Evolutionary conservation across 2,888 invertebrate species (phyloP).

Genomic region (Luperina nickerlii): DNA sequence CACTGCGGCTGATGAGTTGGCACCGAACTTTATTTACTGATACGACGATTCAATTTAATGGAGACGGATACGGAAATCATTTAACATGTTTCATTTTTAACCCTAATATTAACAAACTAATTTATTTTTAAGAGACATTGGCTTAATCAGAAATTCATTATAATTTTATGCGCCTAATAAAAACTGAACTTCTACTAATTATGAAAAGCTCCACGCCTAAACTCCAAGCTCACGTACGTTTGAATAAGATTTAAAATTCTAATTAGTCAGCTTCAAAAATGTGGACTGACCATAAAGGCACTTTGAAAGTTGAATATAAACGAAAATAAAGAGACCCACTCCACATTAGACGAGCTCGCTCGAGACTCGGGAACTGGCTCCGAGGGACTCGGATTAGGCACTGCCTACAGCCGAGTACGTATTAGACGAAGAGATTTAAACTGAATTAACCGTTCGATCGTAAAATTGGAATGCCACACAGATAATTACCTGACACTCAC

Average conservation of each 20-base stretch:
- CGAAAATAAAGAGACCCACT: conserved; percentile 71
- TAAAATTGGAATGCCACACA: conserved; percentile 91
- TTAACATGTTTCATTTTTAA: conserved; percentile 34
- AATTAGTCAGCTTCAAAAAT: conserved; percentile 64
- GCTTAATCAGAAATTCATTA: not conserved
- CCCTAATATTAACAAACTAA: not conserved
- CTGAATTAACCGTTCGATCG: conserved; percentile 90
- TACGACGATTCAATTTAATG: conserved; percentile 79
- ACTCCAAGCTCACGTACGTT: conserved; percentile 40
- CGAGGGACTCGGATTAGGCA: conserved; percentile 87
- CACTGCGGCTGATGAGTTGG: conserved; percentile 88
- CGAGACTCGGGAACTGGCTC: conserved; percentile 78
- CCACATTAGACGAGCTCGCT: conserved; percentile 69
- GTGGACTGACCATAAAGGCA: conserved; percentile 53
- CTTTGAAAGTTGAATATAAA: conserved; percentile 56
- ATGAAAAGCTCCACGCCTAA: conserved; percentile 39
- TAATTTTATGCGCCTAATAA: conserved; percentile 1
- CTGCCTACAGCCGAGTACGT: conserved; percentile 85
- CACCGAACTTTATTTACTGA: conserved; percentile 87
- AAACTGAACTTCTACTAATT: conserved; percentile 22
- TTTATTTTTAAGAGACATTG: not conserved
- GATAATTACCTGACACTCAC: conserved; percentile 91
- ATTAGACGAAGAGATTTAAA: conserved; percentile 90
- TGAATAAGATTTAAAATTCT: conserved; percentile 63
- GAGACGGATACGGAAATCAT: conserved; percentile 74